Base-by-base conservation (phyloP, 2,113 vertebrate species). In the Penelope pileata region DNA sequence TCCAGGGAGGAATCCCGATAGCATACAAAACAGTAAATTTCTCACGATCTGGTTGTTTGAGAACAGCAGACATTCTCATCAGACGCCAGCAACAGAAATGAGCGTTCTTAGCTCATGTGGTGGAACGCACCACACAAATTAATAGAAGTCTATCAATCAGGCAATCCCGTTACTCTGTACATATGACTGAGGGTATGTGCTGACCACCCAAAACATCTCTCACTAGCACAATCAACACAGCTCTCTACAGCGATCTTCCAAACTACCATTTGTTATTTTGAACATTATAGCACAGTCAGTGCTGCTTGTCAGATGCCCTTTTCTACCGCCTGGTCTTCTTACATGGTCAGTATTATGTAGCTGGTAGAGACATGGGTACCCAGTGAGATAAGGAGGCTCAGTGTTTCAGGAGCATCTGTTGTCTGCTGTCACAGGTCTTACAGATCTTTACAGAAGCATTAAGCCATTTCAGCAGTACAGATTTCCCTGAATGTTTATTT, bases 1-100 rank as follows among this genome's bases (percentile, higher is more conserved):
- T 78, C 47, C 27, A 58, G 36, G 75, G 29, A 68, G 34, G 80
- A 82, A 23, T 79, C 60, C 66, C 63, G 40, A 6, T 2, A 51
- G 76, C 12, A 34, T 14, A 53, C n/a, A 69, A 47, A 78, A 77
- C 4, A 68, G 77, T 34, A 80, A 80, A 85, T 43, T 84, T 94
- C 27, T 68, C 34, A 59, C 16, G 47, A 30, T 23, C 16, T 19
- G 16, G 47, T 78, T 51, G 32, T 42, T 88, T 78, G 47, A 6
- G 64, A 81, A 83, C 15, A 75, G 21, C 23, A 19, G 6, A 6
- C 14, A 36, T 5, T 91, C 70, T 81, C 38, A 51, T 4, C 2
- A 6, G 38, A 54, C 16, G 72, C 50, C 22, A 18, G 66, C 45
- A 72, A 16, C 40, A 83, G 70, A 85, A 83, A 73, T 7, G 24